Conservation (phyloP, 37 sponge, comb jelly and placozoan genomes). For the Cladorhizidae sp. region DNA sequence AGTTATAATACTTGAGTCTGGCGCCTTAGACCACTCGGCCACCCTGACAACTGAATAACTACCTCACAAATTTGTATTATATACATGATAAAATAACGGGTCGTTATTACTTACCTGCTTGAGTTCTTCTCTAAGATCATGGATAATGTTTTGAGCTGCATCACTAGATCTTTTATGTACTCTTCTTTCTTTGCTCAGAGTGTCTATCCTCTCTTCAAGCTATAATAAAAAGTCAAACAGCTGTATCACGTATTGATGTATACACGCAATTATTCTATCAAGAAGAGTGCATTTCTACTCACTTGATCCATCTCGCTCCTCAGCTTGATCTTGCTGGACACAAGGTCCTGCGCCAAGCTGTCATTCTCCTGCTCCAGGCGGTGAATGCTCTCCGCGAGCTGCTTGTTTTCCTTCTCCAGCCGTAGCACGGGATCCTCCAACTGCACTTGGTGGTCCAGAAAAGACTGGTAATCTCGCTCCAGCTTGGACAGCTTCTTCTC, state of each 20-base stretch:
- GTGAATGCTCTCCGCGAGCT: conserved; percentile 54
- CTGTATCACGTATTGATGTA: background rate
- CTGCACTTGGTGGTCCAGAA: conserved; percentile 61
- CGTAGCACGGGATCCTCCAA: conserved; percentile 75
- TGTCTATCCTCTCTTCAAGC: conserved; percentile 88
- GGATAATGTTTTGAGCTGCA: conserved; percentile 29
- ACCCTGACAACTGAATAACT: conserved; percentile 85
- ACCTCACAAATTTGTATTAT: background rate
- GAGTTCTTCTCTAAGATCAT: conserved; percentile 65
- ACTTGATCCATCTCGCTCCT: conserved; percentile 92
- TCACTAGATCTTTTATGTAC: conserved; percentile 44
- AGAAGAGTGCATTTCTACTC: no score
- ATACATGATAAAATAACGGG: no score
- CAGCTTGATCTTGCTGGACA: conserved; percentile 81
- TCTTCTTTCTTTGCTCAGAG: conserved; percentile 75
- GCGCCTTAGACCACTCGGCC: conserved; percentile 99
- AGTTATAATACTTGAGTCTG: conserved; percentile 94
- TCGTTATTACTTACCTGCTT: conserved; percentile 40
- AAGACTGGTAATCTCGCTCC: conserved; percentile 74
- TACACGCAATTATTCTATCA: background rate
- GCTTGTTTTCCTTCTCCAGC: conserved; percentile 80
- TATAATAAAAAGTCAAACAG: conserved; percentile 8
- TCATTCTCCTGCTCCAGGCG: conserved; percentile 94
- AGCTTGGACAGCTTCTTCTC: conserved; percentile 73
- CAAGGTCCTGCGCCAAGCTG: conserved; percentile 86